Base-by-base conservation (phyloP, 1,140 invertebrate genomes). In the Vollenhovia emeryi region DNA sequence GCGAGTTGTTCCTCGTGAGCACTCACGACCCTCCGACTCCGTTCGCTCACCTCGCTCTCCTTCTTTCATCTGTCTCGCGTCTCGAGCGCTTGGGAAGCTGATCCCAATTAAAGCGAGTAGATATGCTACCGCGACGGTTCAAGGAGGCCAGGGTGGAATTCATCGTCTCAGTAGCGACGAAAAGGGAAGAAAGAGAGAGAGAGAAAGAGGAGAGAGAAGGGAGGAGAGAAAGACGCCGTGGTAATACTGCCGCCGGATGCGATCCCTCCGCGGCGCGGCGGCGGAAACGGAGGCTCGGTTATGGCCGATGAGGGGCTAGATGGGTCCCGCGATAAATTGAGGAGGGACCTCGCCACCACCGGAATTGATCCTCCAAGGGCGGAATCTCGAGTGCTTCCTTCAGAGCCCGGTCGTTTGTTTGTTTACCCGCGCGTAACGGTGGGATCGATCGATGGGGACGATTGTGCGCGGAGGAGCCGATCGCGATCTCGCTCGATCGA, bases 41-140 rank as follows among this genome's bases (percentile, higher is more conserved):
- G 50, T 40, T 74, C 50, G 48, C 33, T 69, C 75, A 18, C 13
- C 30, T 85, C 45, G 18, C 52, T 21, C 45, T 66, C 68, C 79
- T 85, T 87, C 90, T 91, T 91, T 91, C 91, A 91, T 91, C 89
- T 90, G 84, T 91, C 89, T 89, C 86, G 84, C 90, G 88, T 84
- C n/a, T n/a, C 86, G 91, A 91, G 89, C 88, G 86, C 85, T 90
- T 87, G 76, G 84, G 87, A 89, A 91, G 88, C 91, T 91, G 91
- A 92, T 92, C 91, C 86, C 87, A 89, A 90, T 89, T 91, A 87
- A 88, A 91, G 90, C 86, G 88, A 92, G 91, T 92, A 90, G 90
- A 91, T 91, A 88, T 88, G 82, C 88, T 86, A 87, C 83, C 86
- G 66, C 62, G 85, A n/a, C 36, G 55, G 75, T 75, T 68, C 33